phyloP scores from a whole-genome alignment of 35 echinoderm and acorn worm species.

The Apostichopus japonicus region DNA sequence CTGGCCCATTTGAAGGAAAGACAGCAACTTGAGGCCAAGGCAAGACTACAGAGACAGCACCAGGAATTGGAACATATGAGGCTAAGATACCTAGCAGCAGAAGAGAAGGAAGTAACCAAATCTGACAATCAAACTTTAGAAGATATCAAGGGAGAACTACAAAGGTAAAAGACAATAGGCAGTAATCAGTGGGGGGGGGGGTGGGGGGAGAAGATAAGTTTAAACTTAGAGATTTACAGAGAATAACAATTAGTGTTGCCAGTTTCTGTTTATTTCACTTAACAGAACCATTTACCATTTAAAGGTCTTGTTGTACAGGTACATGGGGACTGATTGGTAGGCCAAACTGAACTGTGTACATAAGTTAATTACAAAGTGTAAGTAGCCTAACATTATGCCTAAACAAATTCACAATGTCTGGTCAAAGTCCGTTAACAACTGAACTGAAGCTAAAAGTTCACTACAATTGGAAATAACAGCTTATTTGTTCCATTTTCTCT shows the following conservation, averaged over 20 bases:
- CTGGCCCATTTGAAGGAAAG: conserved; percentile 83
- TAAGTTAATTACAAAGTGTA: no score
- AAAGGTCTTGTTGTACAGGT: no score
- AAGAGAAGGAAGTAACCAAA: conserved; percentile 95
- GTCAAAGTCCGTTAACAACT: no score
- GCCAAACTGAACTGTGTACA: no score
- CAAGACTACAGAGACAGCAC: conserved; percentile 81
- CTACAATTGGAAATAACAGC: no score
- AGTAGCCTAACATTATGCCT: not conserved
- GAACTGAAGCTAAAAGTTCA: no score
- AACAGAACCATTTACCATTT: no score
- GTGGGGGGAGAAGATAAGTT: not conserved
- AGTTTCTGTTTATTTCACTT: no score
- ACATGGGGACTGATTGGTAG: no score
- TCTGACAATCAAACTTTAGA: conserved; percentile 79
- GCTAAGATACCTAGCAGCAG: conserved; percentile 88
- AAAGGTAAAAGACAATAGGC: conserved; percentile 55
- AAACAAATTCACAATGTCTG: not conserved
- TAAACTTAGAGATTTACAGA: not conserved
- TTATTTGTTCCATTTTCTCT: no score
- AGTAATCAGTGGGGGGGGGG: not conserved
- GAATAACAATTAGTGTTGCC: no score
- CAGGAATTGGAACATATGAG: conserved; percentile 99
- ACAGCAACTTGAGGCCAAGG: conserved; percentile 83
- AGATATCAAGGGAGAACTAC: conserved; percentile 94